Evolutionary conservation across 2,888 invertebrate species (phyloP).

Genomic region (Chelonus formosanus): DNA sequence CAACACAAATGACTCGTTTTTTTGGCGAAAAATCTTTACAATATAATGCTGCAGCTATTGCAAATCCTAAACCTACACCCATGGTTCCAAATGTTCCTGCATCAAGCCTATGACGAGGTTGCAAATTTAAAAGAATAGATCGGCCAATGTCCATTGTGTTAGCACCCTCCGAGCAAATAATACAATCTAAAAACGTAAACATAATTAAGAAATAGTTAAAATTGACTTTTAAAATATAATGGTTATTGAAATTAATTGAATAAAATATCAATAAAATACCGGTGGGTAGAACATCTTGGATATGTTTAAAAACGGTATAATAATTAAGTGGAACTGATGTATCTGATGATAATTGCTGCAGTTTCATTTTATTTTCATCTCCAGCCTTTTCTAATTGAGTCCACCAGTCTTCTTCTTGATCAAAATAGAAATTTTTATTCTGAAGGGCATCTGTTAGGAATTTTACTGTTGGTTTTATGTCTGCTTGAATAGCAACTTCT

Average conservation of each 20-base stretch:
- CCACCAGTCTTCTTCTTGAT: conserved; percentile 78
- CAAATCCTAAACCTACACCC: conserved; percentile 94
- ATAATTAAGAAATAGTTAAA: background rate
- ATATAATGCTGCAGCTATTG: conserved; percentile 90
- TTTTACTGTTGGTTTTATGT: conserved; percentile 78
- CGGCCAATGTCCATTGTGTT: conserved; percentile 99
- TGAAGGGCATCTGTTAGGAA: conserved; percentile 72
- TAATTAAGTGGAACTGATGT: conserved; percentile 86
- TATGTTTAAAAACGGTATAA: conserved; percentile 88
- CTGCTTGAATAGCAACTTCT: conserved; percentile 84
- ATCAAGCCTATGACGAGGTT: conserved; percentile 88
- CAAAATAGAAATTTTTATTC: conserved; percentile 69
- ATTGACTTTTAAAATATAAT: too few species aligned
- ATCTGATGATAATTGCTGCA: conserved; percentile 76
- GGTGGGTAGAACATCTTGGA: conserved; percentile 78
- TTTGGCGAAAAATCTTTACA: conserved; percentile 82
- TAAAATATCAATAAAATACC: conserved; percentile 55
- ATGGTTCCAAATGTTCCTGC: conserved; percentile 98
- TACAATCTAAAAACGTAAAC: conserved; percentile 69
- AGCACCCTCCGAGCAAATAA: conserved; percentile 96
- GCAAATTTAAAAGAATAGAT: conserved; percentile 82
- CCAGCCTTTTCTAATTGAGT: conserved; percentile 74
- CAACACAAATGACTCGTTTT: conserved; percentile 90
- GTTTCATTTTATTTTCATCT: conserved; percentile 75
- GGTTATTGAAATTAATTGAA: too few species aligned